These are phyloP conservation scores for Tetranychus truncatus DNA, from an alignment of 2,888 invertebrate species.

Conservation along the genomic window DNA sequence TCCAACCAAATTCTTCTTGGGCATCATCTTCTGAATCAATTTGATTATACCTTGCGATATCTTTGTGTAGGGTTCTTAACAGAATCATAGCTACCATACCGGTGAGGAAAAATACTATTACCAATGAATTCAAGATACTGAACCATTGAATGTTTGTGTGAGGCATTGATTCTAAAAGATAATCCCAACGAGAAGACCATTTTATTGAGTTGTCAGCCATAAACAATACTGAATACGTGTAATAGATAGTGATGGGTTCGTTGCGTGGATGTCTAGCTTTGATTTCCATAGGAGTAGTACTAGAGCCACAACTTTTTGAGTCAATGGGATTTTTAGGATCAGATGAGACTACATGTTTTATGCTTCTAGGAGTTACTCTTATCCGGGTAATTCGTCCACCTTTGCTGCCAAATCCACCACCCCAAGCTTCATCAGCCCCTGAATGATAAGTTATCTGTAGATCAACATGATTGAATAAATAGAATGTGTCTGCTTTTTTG, in stretches of 20 bases:
- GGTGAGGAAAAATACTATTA: slow-evolving; percentile 70
- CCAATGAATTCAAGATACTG: slow-evolving; percentile 88
- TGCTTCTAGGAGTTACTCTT: slow-evolving; percentile 39
- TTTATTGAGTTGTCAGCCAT: slow-evolving; percentile 59
- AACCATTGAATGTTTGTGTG: slow-evolving; percentile 99
- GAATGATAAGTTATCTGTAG: slow-evolving; percentile 80
- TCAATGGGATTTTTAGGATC: slow-evolving; percentile 30
- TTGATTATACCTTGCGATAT: slow-evolving; percentile 96
- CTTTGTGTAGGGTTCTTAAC: slow-evolving; percentile 84
- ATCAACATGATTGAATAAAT: slow-evolving; percentile 91
- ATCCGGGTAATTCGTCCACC: slow-evolving; percentile 63
- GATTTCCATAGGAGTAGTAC: slow-evolving; percentile 49
- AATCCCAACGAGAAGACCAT: slow-evolving; percentile 99
- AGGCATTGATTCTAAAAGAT: slow-evolving; percentile 92
- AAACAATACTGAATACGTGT: slow-evolving; percentile 59
- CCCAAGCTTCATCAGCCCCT: slow-evolving; percentile 69
- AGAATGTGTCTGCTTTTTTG: slow-evolving; percentile 50
- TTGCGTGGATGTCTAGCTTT: slow-evolving; percentile 40
- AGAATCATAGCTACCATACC: slow-evolving; percentile 99
- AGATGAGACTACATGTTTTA: slow-evolving; percentile 35
- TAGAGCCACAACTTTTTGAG: slow-evolving; percentile 21
- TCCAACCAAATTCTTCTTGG: slow-evolving; percentile 65
- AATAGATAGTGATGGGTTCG: slow-evolving; percentile 47
- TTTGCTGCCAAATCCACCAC: slow-evolving; percentile 50
- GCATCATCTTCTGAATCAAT: slow-evolving; percentile 45